Evolutionary conservation across 2,888 invertebrate species (phyloP), one percentile per base, ranked within the genome.

Genomic region (Agrilus cyanescens): DNA sequence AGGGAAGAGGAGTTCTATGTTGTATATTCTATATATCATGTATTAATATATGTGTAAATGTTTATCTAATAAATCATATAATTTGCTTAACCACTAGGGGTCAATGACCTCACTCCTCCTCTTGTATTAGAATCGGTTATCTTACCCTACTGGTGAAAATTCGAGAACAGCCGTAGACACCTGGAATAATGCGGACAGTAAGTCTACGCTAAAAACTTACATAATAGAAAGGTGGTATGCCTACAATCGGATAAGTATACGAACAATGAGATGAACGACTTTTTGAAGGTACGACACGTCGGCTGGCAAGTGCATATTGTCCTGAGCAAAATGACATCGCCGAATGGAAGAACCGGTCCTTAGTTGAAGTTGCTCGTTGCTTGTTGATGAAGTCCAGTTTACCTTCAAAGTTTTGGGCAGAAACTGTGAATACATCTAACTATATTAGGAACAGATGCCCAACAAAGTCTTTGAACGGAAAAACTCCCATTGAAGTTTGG

Each of bases 391-490:
- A 18, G 5, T 18, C 18, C 18, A 5, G 18, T 18, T 40, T 59
- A 16, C 49, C 53, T 14, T 12, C 46, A 13, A 37, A 10, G 12
- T 54, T 60, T 34, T 65, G 61, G 60, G 57, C 55, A 4, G 61
- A 63, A 44, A 62, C 62, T 2, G 47, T 60, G 6, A 49, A 48
- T 31, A 56, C 54, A 8, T 56, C 59, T 10, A 55, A 56, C 25
- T 60, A 60, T 38, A 38, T 61, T 6, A 43, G 50, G 32, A 65
- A 63, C 40, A 42, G 62, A 34, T 48, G 52, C 31, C 52, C 54
- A 12, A 53, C 55, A 12, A 54, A 36, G 31, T 44, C 42, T 5
- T 33, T 53, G 6, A 32, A 44, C 7, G 52, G 49, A 5, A 50
- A 45, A 43, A 46, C 18, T 5, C 18, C 18, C 5, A 4, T 18